phyloP scores from a whole-genome alignment of 2,797 vertebrate species.

The Streptopelia turtur region DNA sequence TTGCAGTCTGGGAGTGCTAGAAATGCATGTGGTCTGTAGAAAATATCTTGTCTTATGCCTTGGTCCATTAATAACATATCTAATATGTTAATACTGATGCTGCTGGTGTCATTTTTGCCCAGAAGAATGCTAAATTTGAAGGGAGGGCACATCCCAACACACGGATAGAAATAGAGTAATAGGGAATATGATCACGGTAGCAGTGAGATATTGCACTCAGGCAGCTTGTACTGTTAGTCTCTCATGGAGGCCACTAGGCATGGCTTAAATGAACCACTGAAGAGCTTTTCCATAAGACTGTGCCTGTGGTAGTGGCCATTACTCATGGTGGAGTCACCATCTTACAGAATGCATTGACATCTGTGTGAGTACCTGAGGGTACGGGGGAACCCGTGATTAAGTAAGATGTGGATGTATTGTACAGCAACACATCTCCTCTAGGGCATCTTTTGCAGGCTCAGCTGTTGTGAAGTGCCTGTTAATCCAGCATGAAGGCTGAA shows the following conservation, averaged over 20 bases:
- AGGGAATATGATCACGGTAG: not conserved
- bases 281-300: conserved; percentile 37
- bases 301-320: conserved; percentile 47
- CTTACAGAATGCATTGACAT: conserved; percentile 4
- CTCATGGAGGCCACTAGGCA: not conserved
- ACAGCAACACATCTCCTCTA: conserved; percentile 19
- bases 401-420: conserved; percentile 44
- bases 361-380: conserved; percentile 60
- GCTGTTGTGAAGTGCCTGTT: conserved; percentile 57
- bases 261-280: conserved; percentile 29
- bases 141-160: not conserved
- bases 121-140: not conserved
- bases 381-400: conserved; percentile 26
- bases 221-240: not conserved
- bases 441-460: conserved; percentile 45
- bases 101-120: not conserved
- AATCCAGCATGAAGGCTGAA: conserved; percentile 48
- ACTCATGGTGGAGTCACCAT: conserved; percentile 42
- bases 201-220: not conserved
- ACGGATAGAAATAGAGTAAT: not conserved
- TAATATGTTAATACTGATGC: not conserved
- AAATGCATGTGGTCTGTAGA: not conserved
- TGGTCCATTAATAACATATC: not conserved
- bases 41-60: not conserved
- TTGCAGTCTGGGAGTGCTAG: not conserved